Conservation (phyloP, 2,113 vertebrate genomes). For the Philantomba maxwellii region DNA sequence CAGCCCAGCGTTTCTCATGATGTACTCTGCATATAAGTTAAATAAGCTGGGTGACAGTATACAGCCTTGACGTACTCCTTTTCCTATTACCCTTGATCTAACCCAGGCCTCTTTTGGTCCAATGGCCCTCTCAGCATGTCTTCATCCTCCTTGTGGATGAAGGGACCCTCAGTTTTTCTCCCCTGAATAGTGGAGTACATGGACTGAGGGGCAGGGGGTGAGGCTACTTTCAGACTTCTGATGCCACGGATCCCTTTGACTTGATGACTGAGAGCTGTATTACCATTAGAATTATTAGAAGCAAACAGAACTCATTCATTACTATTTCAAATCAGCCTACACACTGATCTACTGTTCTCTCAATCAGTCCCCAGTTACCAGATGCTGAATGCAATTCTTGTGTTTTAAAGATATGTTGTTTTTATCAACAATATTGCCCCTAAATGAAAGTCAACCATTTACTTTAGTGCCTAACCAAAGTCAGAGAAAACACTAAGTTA, state of each 20-base stretch:
- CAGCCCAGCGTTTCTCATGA: too few relatives aligned
- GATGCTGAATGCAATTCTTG: neutral
- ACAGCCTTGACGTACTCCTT: too few relatives aligned
- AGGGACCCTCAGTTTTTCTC: neutral
- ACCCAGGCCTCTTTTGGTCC: neutral
- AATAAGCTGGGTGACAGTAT: too few relatives aligned
- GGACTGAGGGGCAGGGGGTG: neutral
- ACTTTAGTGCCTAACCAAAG: neutral
- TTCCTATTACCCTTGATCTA: neutral
- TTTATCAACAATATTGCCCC: neutral
- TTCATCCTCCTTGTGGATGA: neutral
- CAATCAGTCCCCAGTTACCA: neutral
- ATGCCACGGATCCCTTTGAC: neutral
- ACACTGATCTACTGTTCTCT: neutral
- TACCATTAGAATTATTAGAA: neutral
- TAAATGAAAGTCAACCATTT: neutral
- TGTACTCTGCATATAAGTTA: too few relatives aligned
- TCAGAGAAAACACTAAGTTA: neutral
- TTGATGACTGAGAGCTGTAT: neutral
- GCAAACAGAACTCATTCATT: neutral
- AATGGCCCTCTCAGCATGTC: neutral
- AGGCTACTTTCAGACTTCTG: neutral
- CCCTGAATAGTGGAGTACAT: neutral
- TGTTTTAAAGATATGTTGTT: neutral
- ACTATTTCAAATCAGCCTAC: neutral